Conservation (phyloP, 37 sponge, comb jelly and placozoan species). For the Eunapius fragilis region DNA sequence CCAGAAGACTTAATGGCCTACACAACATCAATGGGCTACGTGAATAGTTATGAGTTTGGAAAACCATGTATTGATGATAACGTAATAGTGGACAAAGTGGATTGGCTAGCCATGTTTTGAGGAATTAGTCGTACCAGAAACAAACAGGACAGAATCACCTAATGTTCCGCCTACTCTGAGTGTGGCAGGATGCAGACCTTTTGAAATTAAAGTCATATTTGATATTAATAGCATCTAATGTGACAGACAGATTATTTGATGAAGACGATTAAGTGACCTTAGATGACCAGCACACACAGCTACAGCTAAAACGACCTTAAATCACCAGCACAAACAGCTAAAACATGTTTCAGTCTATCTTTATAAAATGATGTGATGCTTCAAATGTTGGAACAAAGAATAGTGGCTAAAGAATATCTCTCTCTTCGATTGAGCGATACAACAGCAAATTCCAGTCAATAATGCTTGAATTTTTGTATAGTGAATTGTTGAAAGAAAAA, state of each 20-base stretch:
- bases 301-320: background rate
- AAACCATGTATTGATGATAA: too few relatives aligned
- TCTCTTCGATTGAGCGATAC: background rate
- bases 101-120: too few relatives aligned
- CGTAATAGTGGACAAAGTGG: too few relatives aligned
- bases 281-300: background rate
- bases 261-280: background rate
- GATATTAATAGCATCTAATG: too few relatives aligned
- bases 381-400: background rate
- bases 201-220: too few relatives aligned
- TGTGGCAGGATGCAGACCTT: too few relatives aligned
- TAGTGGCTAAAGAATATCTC: background rate
- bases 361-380: background rate
- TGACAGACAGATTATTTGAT: background rate
- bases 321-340: background rate
- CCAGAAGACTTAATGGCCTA: too few relatives aligned
- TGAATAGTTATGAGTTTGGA: too few relatives aligned
- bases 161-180: too few relatives aligned
- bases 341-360: background rate
- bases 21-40: too few relatives aligned
- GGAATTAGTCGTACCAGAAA: too few relatives aligned
- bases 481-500: background rate
- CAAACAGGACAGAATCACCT: too few relatives aligned
- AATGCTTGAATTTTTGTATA: background rate
- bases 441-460: background rate